phyloP scores from a whole-genome alignment of 2,113 vertebrate species.

The Anolis sagrei region DNA sequence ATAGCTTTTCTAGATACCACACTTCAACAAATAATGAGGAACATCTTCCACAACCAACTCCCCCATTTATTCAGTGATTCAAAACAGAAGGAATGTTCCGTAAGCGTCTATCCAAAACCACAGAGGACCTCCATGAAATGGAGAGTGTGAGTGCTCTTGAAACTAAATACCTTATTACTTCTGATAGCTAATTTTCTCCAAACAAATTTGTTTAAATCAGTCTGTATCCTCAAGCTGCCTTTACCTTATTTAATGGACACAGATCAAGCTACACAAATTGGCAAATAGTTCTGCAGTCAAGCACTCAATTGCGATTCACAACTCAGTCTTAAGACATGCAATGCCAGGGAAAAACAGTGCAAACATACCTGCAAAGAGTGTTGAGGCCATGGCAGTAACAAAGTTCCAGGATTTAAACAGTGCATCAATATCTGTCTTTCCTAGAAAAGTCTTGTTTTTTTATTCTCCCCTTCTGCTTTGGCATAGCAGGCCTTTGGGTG shows the following conservation, averaged over 20 bases:
- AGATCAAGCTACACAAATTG: neutral
- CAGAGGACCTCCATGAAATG: neutral
- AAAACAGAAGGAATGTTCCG: no score
- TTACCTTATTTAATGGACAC: neutral
- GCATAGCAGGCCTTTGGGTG: neutral
- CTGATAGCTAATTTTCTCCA: neutral
- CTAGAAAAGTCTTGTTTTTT: neutral
- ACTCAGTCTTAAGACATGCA: neutral
- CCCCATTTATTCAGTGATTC: no score
- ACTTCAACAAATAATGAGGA: no score
- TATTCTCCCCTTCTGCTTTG: fast-evolving
- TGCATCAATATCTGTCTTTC: neutral
- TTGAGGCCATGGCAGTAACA: neutral
- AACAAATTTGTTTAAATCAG: neutral
- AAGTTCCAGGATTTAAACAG: neutral
- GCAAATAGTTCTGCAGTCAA: slow-evolving; percentile 22
- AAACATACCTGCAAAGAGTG: slow-evolving; percentile 22
- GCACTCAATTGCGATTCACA: neutral
- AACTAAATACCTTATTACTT: neutral
- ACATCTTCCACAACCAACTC: no score
- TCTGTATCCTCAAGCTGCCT: neutral
- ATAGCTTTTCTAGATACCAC: no score
- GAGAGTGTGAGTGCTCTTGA: neutral
- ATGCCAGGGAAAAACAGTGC: neutral
- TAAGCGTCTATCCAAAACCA: neutral